Base-by-base conservation (phyloP, 2,888 invertebrate genomes). In the Neoascia interrupta region DNA sequence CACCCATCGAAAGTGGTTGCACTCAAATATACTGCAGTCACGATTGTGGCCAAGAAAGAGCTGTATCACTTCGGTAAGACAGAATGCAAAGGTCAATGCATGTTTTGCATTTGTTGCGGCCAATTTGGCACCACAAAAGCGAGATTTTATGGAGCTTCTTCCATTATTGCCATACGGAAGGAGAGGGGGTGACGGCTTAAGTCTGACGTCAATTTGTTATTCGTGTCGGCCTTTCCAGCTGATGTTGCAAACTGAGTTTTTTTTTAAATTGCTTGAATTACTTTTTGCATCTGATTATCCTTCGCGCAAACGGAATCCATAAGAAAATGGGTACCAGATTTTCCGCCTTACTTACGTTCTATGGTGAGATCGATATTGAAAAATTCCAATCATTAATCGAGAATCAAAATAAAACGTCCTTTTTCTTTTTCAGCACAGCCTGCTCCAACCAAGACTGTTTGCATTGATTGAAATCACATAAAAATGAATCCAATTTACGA, bases 401-500 rank as follows among this genome's bases (percentile, higher is more conserved):
- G 39, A 68, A 49, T 58, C 47, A 58, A 51, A 41, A 41, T 31
- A 37, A 21, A 49, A 51, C n/a, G n/a, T 41, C 58, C 47, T 41
- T 19, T 36, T 39, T 31, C 18, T 16, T 8, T 1, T 10, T 39
- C 26, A 1, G 5, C 19, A 15, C n/a, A n/a, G n/a, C n/a, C n/a
- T n/a, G n/a, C 23, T 15, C 18, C 10, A 4, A 39, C 15, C 8
- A 5, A n/a, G n/a, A 15, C 19, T 11, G 6, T 31, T 18, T 34
- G 18, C 16, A 49, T 36, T 49, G 68, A 69, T 58, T 58, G 58
- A 51, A 69, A 69, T 49, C 31, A 69, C 47, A 69, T 49, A 69
- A 58, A 68, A 51, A 69, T 60, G 49, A 43, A 41, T 69, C 68
- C 49, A 58, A 60, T 69, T 58, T 49, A 60, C 34, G 58, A 60